Evolutionary conservation across 2,113 vertebrate species (phyloP).

Genomic region (Nipponia nippon): DNA sequence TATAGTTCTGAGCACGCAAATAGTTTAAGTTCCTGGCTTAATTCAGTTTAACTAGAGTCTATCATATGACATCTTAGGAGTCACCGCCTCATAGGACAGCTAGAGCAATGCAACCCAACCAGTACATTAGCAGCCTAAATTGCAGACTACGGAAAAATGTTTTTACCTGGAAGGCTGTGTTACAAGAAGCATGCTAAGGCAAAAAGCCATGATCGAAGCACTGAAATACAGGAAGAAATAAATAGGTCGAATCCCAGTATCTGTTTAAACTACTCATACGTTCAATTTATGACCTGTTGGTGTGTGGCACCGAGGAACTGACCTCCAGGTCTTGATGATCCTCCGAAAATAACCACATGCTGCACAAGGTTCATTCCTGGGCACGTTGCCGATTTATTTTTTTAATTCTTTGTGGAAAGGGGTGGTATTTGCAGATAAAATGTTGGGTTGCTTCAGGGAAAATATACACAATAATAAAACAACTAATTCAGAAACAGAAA

Average conservation of each 20-base stretch:
- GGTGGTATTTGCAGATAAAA: not conserved
- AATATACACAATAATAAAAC: not conserved
- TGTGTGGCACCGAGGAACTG: not conserved
- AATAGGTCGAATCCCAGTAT: not conserved
- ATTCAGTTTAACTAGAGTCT: not conserved
- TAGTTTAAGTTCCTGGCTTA: not conserved
- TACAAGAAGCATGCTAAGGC: not conserved
- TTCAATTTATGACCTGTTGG: not conserved
- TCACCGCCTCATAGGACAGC: not conserved
- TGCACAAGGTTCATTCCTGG: not conserved
- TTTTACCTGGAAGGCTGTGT: not conserved
- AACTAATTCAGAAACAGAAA: not conserved
- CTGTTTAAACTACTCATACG: not conserved
- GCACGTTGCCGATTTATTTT: not conserved
- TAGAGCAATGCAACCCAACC: not conserved
- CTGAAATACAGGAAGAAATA: not conserved
- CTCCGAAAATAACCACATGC: not conserved
- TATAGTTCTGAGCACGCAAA: slow-evolving; percentile 12
- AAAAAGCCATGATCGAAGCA: not conserved
- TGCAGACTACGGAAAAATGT: not conserved
- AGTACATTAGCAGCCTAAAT: not conserved
- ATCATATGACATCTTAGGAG: not conserved
- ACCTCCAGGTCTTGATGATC: not conserved
- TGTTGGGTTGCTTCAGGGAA: not conserved
- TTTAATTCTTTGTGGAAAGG: not conserved